Evolutionary conservation across 2,888 invertebrate genomes (phyloP).

Genomic region (Acronicta alni): DNA sequence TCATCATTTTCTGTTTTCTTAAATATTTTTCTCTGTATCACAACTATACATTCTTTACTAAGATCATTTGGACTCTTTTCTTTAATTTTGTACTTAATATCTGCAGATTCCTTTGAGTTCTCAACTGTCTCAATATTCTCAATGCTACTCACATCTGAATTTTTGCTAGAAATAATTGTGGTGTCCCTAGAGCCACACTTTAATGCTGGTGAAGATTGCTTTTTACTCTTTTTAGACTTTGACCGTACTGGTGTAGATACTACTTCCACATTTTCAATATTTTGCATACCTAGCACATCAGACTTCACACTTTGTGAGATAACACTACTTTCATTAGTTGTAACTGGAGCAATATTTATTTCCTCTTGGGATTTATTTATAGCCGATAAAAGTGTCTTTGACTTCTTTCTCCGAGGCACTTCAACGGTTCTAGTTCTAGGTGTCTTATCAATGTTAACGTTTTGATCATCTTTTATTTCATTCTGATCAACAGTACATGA

Average conservation of each 20-base stretch:
- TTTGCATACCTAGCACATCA: not conserved
- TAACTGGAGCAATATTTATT: slow-evolving; percentile 6
- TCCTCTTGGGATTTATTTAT: slow-evolving; percentile 53
- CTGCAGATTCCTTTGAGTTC: slow-evolving; percentile 4
- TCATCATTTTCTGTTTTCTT: slow-evolving; percentile 58
- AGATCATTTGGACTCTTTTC: slow-evolving; percentile 77
- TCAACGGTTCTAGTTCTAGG: slow-evolving; percentile 68
- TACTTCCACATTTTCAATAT: slow-evolving; percentile 15
- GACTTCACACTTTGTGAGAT: slow-evolving; percentile 11
- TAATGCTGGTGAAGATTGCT: slow-evolving; percentile 20
- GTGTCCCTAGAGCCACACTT: slow-evolving; percentile 19
- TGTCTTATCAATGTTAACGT: slow-evolving; percentile 57
- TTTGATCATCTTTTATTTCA: slow-evolving; percentile 23
- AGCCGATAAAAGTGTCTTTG: slow-evolving; percentile 65
- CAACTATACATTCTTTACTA: slow-evolving; percentile 82
- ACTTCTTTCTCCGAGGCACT: slow-evolving; percentile 71
- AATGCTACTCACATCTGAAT: slow-evolving; percentile 4
- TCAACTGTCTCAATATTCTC: slow-evolving; percentile 7
- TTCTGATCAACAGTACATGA: slow-evolving; percentile 9
- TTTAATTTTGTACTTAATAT: slow-evolving; percentile 44
- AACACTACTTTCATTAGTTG: slow-evolving; percentile 7
- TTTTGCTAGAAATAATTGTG: slow-evolving; percentile 17
- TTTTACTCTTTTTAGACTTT: slow-evolving; percentile 63
- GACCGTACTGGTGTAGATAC: slow-evolving; percentile 51
- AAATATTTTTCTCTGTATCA: slow-evolving; percentile 81